Base-by-base conservation (phyloP, 2,888 invertebrate species). In the Cerastis leucographa region DNA sequence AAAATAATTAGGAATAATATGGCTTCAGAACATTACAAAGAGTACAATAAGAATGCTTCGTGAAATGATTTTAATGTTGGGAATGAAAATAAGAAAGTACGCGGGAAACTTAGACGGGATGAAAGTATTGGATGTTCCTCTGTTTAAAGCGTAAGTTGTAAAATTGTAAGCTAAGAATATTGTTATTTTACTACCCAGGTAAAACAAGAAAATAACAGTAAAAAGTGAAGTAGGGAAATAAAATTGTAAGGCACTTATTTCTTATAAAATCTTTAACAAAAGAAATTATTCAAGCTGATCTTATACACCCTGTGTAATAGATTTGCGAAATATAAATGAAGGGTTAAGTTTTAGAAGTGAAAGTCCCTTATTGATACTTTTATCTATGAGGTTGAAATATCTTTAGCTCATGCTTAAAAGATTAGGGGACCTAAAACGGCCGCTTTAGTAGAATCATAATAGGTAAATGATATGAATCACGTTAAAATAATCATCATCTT, bases 1-100 rank as follows among this genome's bases (percentile, higher is more conserved):
- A 88, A 90, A 90, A 91, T 94, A 94, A 95, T 95, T 94, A 95
- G 92, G 90, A 94, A 92, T 93, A 93, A 94, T 93, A 94, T 90
- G 94, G 94, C 92, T 94, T 94, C 91, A 79, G 87, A 88, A 91
- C 89, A 91, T 89, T 90, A 93, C 92, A 92, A 92, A 92, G 92
- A 90, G 88, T 85, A 92, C 91, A 92, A 92, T 91, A 86, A 87
- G 88, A 91, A 87, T 85, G 83, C 85, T 88, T 83, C 78, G 84
- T 81, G 80, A 80, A 85, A 87, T 87, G 81, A 89, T 90, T 91
- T 89, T 88, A 74, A 83, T 82, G 81, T 80, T 81, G 87, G 86
- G 71, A 85, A 86, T 85, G 83, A 86, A 84, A 87, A 85, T 82
- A 86, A 83, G 81, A 76, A 84, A 83, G 80, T 85, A 80, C 80